Evolutionary conservation across 2,888 invertebrate species (phyloP).

Genomic region (Stomorhina lunata): DNA sequence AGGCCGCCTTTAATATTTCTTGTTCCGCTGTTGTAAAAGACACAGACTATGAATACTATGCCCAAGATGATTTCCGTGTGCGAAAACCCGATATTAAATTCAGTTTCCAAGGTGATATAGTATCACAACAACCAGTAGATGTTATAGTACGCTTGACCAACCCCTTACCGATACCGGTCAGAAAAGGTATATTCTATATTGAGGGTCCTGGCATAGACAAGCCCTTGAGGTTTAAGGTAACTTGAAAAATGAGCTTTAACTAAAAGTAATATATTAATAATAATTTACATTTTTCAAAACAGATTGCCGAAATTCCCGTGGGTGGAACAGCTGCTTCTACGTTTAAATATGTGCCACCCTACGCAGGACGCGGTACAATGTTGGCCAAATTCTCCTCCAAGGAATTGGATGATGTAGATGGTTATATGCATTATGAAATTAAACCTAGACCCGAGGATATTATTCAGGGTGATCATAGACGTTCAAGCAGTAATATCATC

Average conservation of each 20-base stretch:
- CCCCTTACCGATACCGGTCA: conserved; percentile 89
- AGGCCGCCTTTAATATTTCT: conserved; percentile 90
- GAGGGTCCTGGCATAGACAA: conserved; percentile 91
- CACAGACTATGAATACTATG: conserved; percentile 92
- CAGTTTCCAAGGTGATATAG: conserved; percentile 81
- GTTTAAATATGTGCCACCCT: conserved; percentile 88
- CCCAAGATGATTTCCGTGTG: conserved; percentile 93
- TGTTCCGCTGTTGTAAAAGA: conserved; percentile 89
- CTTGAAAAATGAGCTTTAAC: too few species aligned
- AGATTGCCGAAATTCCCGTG: conserved; percentile 81
- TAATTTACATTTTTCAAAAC: conserved; percentile 6
- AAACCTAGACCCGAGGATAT: conserved; percentile 79
- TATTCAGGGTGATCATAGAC: conserved; percentile 72
- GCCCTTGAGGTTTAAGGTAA: conserved; percentile 86
- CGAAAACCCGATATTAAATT: conserved; percentile 94
- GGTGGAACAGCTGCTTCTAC: conserved; percentile 86
- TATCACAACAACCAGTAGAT: conserved; percentile 81
- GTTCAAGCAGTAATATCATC: conserved; percentile 73
- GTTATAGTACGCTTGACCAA: conserved; percentile 87
- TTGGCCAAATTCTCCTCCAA: conserved; percentile 93
- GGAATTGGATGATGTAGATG: conserved; percentile 94
- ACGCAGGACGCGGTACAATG: conserved; percentile 89
- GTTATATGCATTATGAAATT: conserved; percentile 89
- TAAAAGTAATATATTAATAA: not conserved
- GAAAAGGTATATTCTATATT: conserved; percentile 88